phyloP scores from a whole-genome alignment of 2,888 invertebrate genomes.

The Nudaria mundana region DNA sequence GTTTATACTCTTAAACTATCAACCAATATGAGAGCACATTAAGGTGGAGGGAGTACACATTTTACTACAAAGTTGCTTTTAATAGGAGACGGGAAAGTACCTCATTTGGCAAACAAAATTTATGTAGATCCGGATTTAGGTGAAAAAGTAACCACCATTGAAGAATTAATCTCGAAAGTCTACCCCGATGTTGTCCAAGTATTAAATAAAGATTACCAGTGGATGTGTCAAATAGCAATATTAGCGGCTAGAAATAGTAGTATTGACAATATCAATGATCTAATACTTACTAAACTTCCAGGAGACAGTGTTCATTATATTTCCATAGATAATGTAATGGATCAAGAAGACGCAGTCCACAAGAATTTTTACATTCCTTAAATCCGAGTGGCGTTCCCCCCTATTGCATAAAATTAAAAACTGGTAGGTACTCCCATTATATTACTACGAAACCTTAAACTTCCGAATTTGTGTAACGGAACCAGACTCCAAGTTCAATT shows the following conservation, averaged over 20 bases:
- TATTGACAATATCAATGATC: conserved; percentile 23
- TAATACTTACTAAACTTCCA: conserved; percentile 24
- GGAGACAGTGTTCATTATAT: conserved; percentile 19
- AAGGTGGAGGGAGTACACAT: too few relatives aligned
- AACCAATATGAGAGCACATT: too few relatives aligned
- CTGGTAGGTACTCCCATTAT: conserved; percentile 13
- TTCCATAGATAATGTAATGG: conserved; percentile 27
- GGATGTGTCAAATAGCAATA: conserved; percentile 25
- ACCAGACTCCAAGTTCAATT: conserved; percentile 12
- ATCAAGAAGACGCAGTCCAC: conserved; percentile 28
- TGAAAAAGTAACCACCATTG: not conserved
- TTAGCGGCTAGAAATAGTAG: conserved; percentile 26
- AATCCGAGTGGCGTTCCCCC: conserved; percentile 25
- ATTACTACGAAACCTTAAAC: conserved; percentile 2
- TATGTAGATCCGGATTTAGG: too few relatives aligned
- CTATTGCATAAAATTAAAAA: conserved; percentile 22
- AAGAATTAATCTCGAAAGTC: conserved; percentile 5
- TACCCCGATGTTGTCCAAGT: conserved; percentile 10
- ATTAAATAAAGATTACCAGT: not conserved
- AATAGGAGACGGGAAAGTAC: too few relatives aligned
- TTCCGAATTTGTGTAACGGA: conserved; percentile 8
- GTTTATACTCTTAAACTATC: too few relatives aligned
- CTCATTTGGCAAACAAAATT: too few relatives aligned
- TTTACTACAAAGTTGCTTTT: too few relatives aligned
- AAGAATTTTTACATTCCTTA: conserved; percentile 35